Evolutionary conservation across 2,888 invertebrate species (phyloP).

Genomic region (Pseudeuparius sepicola): DNA sequence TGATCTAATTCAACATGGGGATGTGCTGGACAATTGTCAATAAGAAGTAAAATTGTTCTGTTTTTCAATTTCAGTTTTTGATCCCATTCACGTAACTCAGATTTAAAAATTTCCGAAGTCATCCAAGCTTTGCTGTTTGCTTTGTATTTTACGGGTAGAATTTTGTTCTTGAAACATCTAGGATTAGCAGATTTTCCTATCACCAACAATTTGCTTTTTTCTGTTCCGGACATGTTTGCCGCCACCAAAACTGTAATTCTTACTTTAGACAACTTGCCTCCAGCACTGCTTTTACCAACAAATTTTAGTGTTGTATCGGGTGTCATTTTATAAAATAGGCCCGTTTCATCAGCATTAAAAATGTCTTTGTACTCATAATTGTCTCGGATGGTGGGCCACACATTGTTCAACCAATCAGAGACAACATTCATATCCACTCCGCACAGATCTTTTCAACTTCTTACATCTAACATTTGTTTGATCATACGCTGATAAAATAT

Average conservation of each 20-base stretch:
- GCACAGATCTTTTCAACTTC: too few relatives aligned
- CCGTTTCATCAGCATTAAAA: conserved; percentile 12
- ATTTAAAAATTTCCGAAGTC: conserved; percentile 14
- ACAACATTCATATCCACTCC: conserved; percentile 11
- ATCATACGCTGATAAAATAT: too few relatives aligned
- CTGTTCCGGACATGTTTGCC: too few relatives aligned
- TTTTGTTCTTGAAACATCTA: conserved; percentile 25
- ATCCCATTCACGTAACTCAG: conserved; percentile 13
- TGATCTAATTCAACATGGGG: conserved; percentile 11
- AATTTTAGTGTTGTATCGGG: conserved; percentile 26
- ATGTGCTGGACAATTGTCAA: conserved; percentile 21
- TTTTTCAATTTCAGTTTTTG: conserved; percentile 14
- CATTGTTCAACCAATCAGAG: conserved; percentile 5
- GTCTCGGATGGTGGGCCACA: conserved; percentile 2
- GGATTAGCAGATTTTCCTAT: conserved; percentile 29
- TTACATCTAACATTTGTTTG: conserved; percentile 2
- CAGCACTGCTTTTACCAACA: conserved; percentile 24
- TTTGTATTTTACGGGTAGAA: too few relatives aligned
- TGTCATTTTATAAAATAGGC: conserved; percentile 12
- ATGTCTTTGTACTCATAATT: conserved; percentile 6
- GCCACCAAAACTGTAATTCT: conserved; percentile 22
- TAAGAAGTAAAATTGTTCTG: conserved; percentile 17
- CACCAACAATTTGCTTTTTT: conserved; percentile 24
- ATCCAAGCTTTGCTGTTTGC: not conserved
- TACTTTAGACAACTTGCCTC: conserved; percentile 23